Evolutionary conservation across 2,797 vertebrate genomes (phyloP), one percentile per base, ranked within the genome.

Genomic region (Ibycter americanus): DNA sequence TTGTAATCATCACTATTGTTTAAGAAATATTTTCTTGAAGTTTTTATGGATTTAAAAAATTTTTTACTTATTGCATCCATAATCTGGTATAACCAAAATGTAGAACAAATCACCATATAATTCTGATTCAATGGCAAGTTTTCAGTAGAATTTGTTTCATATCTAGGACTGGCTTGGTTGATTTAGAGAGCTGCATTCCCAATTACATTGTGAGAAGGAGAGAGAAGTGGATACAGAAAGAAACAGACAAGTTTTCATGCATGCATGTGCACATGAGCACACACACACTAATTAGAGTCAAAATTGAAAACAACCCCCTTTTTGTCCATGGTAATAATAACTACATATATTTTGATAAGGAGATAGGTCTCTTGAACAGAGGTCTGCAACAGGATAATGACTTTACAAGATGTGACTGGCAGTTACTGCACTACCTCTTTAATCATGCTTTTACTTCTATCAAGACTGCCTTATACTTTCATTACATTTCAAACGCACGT

Each of bases 401-500:
- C 52, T 93, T 95, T 55, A 70, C 55, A 96, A 96, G 97, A 95
- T 23, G 18, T 96, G 92, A 92, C 90, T 97, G 92, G 88, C 82
- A 90, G 82, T 96, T 94, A 82, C 54, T 47, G 74, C 71, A 90
- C 77, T 95, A 91, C 56, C 32, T 96, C 86, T 94, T 97, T 94
- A 96, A 95, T 96, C 88, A 91, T 51, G 46, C 26, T 93, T 97
- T 97, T 95, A 92, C 93, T 97, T 97, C 91, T 91, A 59, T 93
- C 94, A 94, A 88, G 82, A 88, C 92, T 62, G 40, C 47, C 59
- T 97, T 94, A 89, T 40, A 91, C 54, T 90, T 96, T 81, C 94
- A 95, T 92, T 91, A 93, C 3, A 1, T 93, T 96, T 97, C 88
- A 96, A 94, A 94, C 44, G 68, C 4, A 51, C 4, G 9, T 93